Base-by-base conservation (phyloP, 2,113 vertebrate genomes). In the Oreochromis tanganicae region DNA sequence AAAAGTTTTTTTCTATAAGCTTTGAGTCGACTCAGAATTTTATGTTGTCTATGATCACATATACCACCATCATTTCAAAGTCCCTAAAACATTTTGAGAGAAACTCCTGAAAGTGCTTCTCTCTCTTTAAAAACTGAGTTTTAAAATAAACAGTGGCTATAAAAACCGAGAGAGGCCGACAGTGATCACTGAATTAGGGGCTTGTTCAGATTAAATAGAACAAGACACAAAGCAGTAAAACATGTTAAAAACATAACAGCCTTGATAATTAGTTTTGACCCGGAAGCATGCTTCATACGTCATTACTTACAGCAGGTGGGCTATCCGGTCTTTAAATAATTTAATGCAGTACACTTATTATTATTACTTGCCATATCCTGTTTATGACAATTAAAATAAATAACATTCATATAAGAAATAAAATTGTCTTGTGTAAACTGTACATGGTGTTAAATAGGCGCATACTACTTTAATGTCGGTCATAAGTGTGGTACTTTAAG, bases 1-100 rank as follows among this genome's bases (percentile, higher is more conserved):
- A 95, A 96, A 96, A 88, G 38, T 90, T 91, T 95, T 89, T 95
- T 95, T 92, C 95, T 94, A 89, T 86, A 90, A 91, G 68, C 78
- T 88, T 90, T 78, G 88, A 83, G 88, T 89, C 10, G 32, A 21
- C 63, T 85, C n/a, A 27, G 68, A 4, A 34, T 41, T 71, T 41
- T 91, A 2, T 83, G 0, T 56, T 63, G 2, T 91, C 8, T 68
- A n/a, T 84, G 8, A 56, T 78, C 43, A 32, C 5, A 21, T 43
- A 21, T 9, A 68, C 6, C 36, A 68, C 63, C 63, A 59, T 59
- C 56, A 32, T 59, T 32, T 59, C 57, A 32, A 59, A 59, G 57
- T 9, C 27, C 27, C 27, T 57, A 61, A 34, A 61, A 34, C 57
- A 34, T 17, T 32, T 32, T 61, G 29, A 61, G 57, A 61, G 57